phyloP scores from a whole-genome alignment of 2,888 invertebrate species.

The Meandrusa payeni region DNA sequence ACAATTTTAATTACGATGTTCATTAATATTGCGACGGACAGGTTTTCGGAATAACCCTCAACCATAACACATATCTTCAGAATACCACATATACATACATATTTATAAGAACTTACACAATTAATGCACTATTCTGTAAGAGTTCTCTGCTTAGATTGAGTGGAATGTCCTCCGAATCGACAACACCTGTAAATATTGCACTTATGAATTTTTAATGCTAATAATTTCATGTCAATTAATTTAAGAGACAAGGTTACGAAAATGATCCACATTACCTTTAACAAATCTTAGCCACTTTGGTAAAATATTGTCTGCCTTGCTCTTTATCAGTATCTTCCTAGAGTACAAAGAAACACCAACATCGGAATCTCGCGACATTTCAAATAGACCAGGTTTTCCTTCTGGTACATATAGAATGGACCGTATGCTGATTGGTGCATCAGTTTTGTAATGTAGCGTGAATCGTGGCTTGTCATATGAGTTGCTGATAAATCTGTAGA shows the following conservation, averaged over 20 bases:
- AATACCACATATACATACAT: too few species aligned
- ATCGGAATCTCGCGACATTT: conserved; percentile 92
- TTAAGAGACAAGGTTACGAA: too few species aligned
- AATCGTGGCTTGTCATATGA: conserved; percentile 94
- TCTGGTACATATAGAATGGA: conserved; percentile 97
- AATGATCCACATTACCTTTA: too few species aligned
- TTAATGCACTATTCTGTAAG: conserved; percentile 95
- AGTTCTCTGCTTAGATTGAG: conserved; percentile 97
- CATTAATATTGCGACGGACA: too few species aligned
- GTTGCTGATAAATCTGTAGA: conserved; percentile 94
- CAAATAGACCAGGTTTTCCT: conserved; percentile 94
- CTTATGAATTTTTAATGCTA: too few species aligned
- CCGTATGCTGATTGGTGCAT: conserved; percentile 94
- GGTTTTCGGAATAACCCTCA: too few species aligned
- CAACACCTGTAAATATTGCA: conserved; percentile 88
- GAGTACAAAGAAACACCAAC: conserved; percentile 95
- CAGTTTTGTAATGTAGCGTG: conserved; percentile 94
- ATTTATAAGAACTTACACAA: conserved; percentile 83
- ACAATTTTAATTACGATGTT: too few species aligned
- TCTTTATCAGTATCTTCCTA: conserved; percentile 95
- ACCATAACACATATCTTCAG: too few species aligned
- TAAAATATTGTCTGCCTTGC: conserved; percentile 92
- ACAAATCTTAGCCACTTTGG: conserved; percentile 98
- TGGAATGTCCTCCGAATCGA: conserved; percentile 99
- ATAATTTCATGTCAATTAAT: too few species aligned